phyloP scores from a whole-genome alignment of 2,113 vertebrate species.

The Ranitomeya variabilis region DNA sequence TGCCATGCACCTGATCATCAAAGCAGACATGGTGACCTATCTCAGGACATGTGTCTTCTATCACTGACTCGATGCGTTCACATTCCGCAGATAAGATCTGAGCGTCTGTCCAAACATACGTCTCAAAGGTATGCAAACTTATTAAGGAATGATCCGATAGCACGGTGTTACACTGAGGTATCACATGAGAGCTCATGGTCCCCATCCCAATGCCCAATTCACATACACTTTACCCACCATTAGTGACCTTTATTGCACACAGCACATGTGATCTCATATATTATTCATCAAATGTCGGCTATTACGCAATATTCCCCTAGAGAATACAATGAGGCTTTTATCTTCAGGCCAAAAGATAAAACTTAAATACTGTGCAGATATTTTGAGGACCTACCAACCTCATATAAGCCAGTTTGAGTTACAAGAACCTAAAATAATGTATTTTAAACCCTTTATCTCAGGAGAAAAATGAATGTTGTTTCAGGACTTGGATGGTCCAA shows the following conservation, averaged over 20 bases:
- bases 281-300: background rate
- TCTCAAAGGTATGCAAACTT: slow-evolving; percentile 19
- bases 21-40: background rate
- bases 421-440: background rate
- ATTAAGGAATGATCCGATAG: background rate
- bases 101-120: slow-evolving; percentile 24
- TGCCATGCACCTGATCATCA: slow-evolving; percentile 18
- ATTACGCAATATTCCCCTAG: background rate
- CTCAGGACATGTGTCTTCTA: slow-evolving; percentile 3
- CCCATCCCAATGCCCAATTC: background rate
- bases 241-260: slow-evolving; percentile 9
- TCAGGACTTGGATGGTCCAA: background rate
- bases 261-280: slow-evolving; percentile 7
- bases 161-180: background rate
- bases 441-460: background rate
- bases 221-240: slow-evolving; percentile 5
- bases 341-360: slow-evolving; percentile 1
- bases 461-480: background rate
- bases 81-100: slow-evolving; percentile 33
- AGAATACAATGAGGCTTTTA: slow-evolving; percentile 15
- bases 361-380: background rate
- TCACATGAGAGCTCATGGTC: background rate
- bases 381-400: slow-evolving; percentile 5
- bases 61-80: background rate
- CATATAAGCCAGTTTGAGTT: background rate